Evolutionary conservation across 2,113 vertebrate species (phyloP).

Genomic region (Oriolus oriolus): DNA sequence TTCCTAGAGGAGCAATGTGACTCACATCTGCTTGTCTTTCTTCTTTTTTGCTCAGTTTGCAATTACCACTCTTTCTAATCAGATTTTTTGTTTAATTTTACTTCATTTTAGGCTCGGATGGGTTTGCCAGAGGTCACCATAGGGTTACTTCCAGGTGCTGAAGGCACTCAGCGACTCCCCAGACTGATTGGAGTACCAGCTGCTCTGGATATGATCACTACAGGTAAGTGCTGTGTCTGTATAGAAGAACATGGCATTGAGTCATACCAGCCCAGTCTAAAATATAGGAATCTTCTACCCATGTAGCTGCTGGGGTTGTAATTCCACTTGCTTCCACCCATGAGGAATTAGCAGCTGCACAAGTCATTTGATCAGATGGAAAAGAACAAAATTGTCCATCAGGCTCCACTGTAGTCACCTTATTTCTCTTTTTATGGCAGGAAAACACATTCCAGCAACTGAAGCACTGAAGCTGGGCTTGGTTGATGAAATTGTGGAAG

Average conservation of each 20-base stretch:
- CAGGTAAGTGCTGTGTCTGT: conserved; percentile 70
- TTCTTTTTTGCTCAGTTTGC: background rate
- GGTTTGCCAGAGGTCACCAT: conserved; percentile 89
- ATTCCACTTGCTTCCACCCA: background rate
- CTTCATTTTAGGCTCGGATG: conserved; percentile 74
- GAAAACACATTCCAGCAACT: conserved; percentile 77
- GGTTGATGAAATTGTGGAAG: conserved; percentile 82
- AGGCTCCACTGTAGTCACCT: background rate
- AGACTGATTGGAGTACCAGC: conserved; percentile 85
- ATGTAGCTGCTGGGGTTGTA: background rate
- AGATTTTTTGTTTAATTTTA: background rate
- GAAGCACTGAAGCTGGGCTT: conserved; percentile 88
- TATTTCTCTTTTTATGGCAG: conserved; percentile 69
- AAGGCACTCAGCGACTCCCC: conserved; percentile 87
- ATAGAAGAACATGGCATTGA: background rate
- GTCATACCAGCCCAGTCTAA: background rate
- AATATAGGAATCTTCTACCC: background rate
- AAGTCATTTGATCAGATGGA: background rate
- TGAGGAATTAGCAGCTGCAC: background rate
- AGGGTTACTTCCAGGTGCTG: conserved; percentile 86
- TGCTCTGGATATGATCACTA: conserved; percentile 87
- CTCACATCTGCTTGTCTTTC: background rate
- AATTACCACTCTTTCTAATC: background rate
- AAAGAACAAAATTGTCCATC: background rate
- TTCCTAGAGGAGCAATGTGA: background rate